Evolutionary conservation across 1,140 invertebrate genomes (phyloP), one percentile per base, ranked within the genome.

Genomic region (Fopius arisanus): DNA sequence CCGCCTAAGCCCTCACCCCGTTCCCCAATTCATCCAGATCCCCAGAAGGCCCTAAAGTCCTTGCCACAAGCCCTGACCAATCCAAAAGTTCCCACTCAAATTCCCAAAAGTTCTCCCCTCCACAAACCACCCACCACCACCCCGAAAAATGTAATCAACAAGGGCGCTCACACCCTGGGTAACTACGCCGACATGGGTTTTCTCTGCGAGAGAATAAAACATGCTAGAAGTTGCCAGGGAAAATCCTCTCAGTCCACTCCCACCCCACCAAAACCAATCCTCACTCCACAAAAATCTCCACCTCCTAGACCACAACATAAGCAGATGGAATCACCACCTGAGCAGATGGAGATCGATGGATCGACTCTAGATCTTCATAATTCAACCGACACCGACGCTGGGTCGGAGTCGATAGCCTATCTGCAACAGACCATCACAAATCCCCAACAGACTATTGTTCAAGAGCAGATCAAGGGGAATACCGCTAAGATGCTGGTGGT

Each of bases 401-500:
- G 40, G 4, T 72, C 73, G 0, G 82, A 83, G 59, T 82, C 78
- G 67, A 71, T 78, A n/a, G 83, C 84, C 1, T 86, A 83, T 70
- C 67, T 87, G 1, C 82, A 84, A 54, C 82, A 85, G 63, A 77
- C 80, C 23, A 87, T 88, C 16, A 78, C 80, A n/a, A 81, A 86
- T 77, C 86, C 86, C 23, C 71, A 78, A 4, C 79, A 65, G 37
- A 78, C 86, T 0, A 83, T 86, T 70, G 86, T 88, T 12, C 85
- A 86, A 28, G 83, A 79, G 48, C 87, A 88, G 75, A 84, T 90
- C 7, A 84, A 88, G 62, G 90, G 90, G 1, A 91, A 92, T 78
- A 91, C 89, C 29, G 93, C 92, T 1, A 92, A 93, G 82, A 94
- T 94, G 93, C 87, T 94, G 75, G 92, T 94, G 16, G 90, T 94